phyloP scores from a whole-genome alignment of 2,888 invertebrate genomes.

The Caenorhabditis sp. region DNA sequence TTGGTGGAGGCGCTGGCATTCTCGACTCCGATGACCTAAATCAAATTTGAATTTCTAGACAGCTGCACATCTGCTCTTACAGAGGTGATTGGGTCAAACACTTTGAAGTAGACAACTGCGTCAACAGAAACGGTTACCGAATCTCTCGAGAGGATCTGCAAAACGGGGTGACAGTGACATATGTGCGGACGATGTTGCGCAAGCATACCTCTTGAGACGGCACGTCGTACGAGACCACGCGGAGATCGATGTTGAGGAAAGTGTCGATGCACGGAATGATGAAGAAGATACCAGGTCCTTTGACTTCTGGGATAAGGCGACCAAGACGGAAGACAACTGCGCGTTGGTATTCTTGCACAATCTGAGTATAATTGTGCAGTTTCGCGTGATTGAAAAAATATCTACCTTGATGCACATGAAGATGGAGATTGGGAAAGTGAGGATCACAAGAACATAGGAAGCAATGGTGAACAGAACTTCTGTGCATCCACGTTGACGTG shows the following conservation, averaged over 20 bases:
- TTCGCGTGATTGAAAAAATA: no score
- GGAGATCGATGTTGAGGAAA: slow-evolving; percentile 89
- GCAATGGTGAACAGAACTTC: slow-evolving; percentile 55
- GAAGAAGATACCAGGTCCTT: slow-evolving; percentile 87
- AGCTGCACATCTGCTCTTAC: slow-evolving; percentile 12
- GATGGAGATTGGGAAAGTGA: slow-evolving; percentile 77
- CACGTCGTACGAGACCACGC: slow-evolving; percentile 96
- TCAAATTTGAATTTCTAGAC: background rate
- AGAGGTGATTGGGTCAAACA: slow-evolving; percentile 63
- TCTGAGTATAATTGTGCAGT: slow-evolving; percentile 45
- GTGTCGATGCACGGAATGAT: slow-evolving; percentile 87
- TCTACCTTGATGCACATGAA: slow-evolving; percentile 78
- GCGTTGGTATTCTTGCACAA: slow-evolving; percentile 86
- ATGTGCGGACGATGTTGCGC: slow-evolving; percentile 28
- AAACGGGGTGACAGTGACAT: slow-evolving; percentile 4
- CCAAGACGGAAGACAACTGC: slow-evolving; percentile 92
- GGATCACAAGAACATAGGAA: slow-evolving; percentile 72
- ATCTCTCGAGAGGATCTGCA: slow-evolving; percentile 62
- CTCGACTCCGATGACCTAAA: slow-evolving; percentile 91
- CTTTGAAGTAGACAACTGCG: slow-evolving; percentile 67
- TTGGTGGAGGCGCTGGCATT: slow-evolving; percentile 88
- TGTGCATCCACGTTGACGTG: slow-evolving; percentile 25
- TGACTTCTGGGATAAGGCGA: slow-evolving; percentile 88
- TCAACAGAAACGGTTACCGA: slow-evolving; percentile 66
- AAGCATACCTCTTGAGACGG: slow-evolving; percentile 94